A percentile compares a stretch with the other conserved stretches of the same genome.
phyloP scores from a whole-genome alignment of 2,888 invertebrate genomes.

The Trachelus troglodyta region DNA sequence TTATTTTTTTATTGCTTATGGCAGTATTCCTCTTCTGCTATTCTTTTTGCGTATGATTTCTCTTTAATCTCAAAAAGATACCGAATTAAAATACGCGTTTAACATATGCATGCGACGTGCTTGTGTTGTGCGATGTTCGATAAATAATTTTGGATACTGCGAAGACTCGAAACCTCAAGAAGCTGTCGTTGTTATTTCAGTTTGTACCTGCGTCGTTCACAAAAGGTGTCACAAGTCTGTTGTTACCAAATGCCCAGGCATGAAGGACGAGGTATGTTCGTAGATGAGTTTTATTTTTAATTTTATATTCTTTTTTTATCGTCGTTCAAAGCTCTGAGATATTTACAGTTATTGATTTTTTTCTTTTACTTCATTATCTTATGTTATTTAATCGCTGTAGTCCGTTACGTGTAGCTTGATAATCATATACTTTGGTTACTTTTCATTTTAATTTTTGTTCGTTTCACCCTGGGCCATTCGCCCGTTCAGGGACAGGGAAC shows the following conservation, averaged over 20 bases:
- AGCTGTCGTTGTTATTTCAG: constrained; percentile 70
- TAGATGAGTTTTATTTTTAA: constrained; percentile 17
- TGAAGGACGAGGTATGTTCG: constrained; percentile 83
- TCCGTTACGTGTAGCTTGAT: background rate
- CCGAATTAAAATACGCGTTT: constrained; percentile 27
- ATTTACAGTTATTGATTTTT: background rate
- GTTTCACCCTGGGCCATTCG: constrained; percentile 18
- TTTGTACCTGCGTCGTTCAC: constrained; percentile 99
- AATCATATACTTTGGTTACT: constrained; percentile 11
- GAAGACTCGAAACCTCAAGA: background rate
- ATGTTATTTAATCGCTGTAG: background rate
- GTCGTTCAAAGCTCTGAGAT: background rate
- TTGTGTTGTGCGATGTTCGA: constrained; percentile 39
- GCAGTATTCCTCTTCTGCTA: background rate
- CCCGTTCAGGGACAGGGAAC: constrained; percentile 39
- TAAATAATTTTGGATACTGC: background rate
- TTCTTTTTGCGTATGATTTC: background rate
- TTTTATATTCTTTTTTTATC: constrained; percentile 8
- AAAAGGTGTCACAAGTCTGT: constrained; percentile 97
- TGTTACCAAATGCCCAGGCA: constrained; percentile 98
- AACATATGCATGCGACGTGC: constrained; percentile 45
- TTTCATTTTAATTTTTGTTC: constrained; percentile 17
- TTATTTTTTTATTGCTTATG: background rate
- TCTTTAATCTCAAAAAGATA: background rate
- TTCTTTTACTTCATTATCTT: background rate